A percentile compares a stretch with the other conserved stretches of the same genome.
phyloP scores from a whole-genome alignment of 2,797 vertebrate genomes.

The Eleutherodactylus coqui region DNA sequence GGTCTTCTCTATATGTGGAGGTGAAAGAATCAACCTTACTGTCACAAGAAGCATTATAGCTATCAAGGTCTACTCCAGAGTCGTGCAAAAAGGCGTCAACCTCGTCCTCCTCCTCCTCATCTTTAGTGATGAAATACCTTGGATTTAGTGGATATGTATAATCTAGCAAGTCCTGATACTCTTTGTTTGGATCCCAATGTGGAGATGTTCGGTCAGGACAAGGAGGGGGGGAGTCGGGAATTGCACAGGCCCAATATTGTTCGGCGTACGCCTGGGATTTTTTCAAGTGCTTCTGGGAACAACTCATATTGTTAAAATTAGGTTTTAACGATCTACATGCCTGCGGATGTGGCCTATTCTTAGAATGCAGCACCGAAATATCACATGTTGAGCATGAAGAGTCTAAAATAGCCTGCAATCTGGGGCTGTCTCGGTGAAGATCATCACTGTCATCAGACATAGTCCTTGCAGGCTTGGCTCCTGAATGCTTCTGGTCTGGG shows the following conservation, averaged over 20 bases:
- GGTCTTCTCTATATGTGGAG: slow-evolving; percentile 64
- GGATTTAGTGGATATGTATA: slow-evolving; percentile 92
- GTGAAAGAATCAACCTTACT: slow-evolving; percentile 68
- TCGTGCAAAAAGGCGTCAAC: slow-evolving; percentile 79
- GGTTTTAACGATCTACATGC: slow-evolving; percentile 25
- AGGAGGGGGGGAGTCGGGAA: slow-evolving; percentile 80
- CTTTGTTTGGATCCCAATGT: slow-evolving; percentile 85
- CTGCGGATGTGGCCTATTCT: background rate
- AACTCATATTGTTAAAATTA: slow-evolving; percentile 6
- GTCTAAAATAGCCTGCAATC: slow-evolving; percentile 66
- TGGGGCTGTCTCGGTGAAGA: slow-evolving; percentile 63
- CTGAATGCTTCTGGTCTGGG: slow-evolving; percentile 52
- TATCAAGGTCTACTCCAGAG: slow-evolving; percentile 89
- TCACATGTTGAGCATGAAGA: slow-evolving; percentile 19
- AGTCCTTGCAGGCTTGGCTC: slow-evolving; percentile 62
- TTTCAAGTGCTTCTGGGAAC: background rate
- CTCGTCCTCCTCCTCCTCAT: slow-evolving; percentile 41
- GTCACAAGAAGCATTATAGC: slow-evolving; percentile 72
- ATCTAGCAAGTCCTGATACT: slow-evolving; percentile 89
- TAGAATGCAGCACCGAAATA: background rate
- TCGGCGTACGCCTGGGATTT: slow-evolving; percentile 77
- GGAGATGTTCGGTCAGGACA: slow-evolving; percentile 82
- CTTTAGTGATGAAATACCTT: slow-evolving; percentile 69
- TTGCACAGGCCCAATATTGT: slow-evolving; percentile 88
- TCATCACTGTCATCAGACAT: slow-evolving; percentile 66